Percentiles rank a stretch among this genome's conserved stretches.
Evolutionary conservation across 2,888 invertebrate genomes (phyloP).

Genomic region (Cheiracanthium punctorium): DNA sequence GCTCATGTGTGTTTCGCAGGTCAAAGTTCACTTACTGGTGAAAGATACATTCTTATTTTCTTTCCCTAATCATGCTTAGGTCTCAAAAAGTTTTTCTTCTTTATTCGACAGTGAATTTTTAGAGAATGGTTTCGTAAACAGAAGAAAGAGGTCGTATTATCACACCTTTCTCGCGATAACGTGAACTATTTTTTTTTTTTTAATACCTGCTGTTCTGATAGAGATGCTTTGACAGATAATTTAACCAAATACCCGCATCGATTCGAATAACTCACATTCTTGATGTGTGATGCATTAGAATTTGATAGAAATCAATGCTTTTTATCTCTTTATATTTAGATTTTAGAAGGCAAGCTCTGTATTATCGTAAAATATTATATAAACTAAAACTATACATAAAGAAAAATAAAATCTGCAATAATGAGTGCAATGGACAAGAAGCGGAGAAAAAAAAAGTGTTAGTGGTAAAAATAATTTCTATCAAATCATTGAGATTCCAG

Average conservation of each 20-base stretch:
- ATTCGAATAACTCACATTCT: too few relatives aligned
- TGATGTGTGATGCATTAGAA: too few relatives aligned
- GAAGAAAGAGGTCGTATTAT: neutral
- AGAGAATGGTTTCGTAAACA: neutral
- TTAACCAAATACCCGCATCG: neutral
- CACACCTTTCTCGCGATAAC: neutral
- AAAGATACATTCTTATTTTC: neutral
- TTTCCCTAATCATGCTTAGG: neutral
- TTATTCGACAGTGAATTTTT: neutral
- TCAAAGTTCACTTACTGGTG: constrained; percentile 1
- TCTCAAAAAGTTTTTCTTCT: neutral
- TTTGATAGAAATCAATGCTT: too few relatives aligned
- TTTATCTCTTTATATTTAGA: too few relatives aligned
- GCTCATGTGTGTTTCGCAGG: neutral
- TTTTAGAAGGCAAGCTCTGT: too few relatives aligned
- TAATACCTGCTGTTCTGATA: neutral
- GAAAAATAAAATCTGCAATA: too few relatives aligned
- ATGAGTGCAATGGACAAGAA: too few relatives aligned
- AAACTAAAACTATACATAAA: too few relatives aligned
- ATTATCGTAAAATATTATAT: too few relatives aligned
- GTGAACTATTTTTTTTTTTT: neutral
- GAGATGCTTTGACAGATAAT: neutral
- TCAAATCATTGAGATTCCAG: too few relatives aligned
- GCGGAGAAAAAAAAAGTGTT: too few relatives aligned
- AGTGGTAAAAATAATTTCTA: too few relatives aligned